These are phyloP conservation scores for Netelia inedita DNA, from an alignment of 2,888 invertebrate species.

Conservation along the genomic window DNA sequence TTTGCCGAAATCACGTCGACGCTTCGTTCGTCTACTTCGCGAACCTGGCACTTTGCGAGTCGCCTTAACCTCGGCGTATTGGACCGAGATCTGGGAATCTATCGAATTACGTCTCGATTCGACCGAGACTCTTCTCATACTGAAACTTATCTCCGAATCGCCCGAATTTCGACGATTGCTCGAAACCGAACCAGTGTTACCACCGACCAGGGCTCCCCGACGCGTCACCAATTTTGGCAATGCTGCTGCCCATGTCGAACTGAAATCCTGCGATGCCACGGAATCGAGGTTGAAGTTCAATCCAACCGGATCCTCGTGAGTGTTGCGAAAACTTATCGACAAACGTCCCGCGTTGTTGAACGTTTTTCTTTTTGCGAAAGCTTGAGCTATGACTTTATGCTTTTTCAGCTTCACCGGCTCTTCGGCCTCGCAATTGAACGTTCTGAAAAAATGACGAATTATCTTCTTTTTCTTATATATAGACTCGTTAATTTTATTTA, in stretches of 20 bases:
- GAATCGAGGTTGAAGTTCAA: constrained; percentile 91
- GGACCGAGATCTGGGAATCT: constrained; percentile 94
- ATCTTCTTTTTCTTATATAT: background rate
- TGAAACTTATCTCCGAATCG: constrained; percentile 90
- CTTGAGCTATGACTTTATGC: constrained; percentile 96
- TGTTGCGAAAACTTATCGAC: constrained; percentile 94
- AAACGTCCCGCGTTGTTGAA: constrained; percentile 93
- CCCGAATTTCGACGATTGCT: constrained; percentile 87
- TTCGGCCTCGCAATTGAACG: constrained; percentile 89
- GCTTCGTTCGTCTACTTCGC: constrained; percentile 84
- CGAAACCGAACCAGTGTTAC: constrained; percentile 87
- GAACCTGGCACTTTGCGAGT: constrained; percentile 86
- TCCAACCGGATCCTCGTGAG: constrained; percentile 96
- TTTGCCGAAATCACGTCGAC: constrained; percentile 84
- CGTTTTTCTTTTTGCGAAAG: constrained; percentile 94
- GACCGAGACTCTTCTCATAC: constrained; percentile 93
- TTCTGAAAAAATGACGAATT: constrained; percentile 85
- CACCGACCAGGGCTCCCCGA: constrained; percentile 92
- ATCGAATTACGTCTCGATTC: constrained; percentile 95
- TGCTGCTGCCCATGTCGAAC: constrained; percentile 96
- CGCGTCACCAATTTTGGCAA: constrained; percentile 94
- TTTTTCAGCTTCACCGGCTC: constrained; percentile 92
- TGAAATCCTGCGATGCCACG: constrained; percentile 93
- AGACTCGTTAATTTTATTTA: background rate
- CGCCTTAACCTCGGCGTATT: constrained; percentile 92